Evolutionary conservation across 2,888 invertebrate genomes (phyloP).

Genomic region (Sinhomidia bicolor): DNA sequence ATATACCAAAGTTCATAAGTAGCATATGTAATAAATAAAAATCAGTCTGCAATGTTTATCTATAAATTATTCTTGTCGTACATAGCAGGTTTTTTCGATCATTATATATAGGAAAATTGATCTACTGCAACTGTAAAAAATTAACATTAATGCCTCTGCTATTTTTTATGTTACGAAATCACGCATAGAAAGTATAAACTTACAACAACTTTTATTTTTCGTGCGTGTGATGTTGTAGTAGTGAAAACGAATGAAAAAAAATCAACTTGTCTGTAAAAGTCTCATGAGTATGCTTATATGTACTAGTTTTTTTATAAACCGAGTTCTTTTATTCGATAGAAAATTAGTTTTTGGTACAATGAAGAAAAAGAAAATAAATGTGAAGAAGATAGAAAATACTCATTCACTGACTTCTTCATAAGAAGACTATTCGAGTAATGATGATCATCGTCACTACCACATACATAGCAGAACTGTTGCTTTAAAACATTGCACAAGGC

Average conservation of each 20-base stretch:
- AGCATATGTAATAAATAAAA: constrained; percentile 26
- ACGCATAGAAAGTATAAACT: no score
- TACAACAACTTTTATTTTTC: no score
- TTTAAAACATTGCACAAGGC: not conserved
- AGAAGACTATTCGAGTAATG: not conserved
- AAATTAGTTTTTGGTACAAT: constrained; percentile 45
- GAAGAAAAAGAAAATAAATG: constrained; percentile 14
- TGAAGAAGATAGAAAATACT: constrained; percentile 4
- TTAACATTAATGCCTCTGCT: not conserved
- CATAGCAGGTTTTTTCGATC: constrained; percentile 6
- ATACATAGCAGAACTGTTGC: not conserved
- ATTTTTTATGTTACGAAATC: constrained; percentile 31
- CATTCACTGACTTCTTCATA: not conserved
- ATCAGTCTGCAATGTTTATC: constrained; percentile 23
- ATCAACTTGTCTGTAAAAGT: not conserved
- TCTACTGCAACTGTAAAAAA: constrained; percentile 42
- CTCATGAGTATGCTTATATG: not conserved
- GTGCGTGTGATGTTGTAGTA: not conserved
- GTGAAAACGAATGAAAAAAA: not conserved
- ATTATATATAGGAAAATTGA: constrained; percentile 39
- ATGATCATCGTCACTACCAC: not conserved
- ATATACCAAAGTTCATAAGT: no score
- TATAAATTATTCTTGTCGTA: constrained; percentile 55
- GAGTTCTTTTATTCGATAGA: not conserved
- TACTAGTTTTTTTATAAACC: no score